Base-by-base conservation (phyloP, 1,140 invertebrate species). In the Bombyx mandarina region DNA sequence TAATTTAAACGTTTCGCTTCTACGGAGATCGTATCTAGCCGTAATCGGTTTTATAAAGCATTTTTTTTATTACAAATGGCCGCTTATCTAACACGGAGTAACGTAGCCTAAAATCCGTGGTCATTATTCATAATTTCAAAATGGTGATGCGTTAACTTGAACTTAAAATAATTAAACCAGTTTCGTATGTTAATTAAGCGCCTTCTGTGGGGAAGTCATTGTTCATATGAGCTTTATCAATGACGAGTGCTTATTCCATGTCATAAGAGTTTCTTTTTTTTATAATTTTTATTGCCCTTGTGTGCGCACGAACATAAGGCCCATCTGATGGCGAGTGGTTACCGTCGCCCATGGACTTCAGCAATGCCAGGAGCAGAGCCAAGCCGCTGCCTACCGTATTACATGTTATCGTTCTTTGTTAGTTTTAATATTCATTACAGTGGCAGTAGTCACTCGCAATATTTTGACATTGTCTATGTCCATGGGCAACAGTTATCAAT, bases 21-120 rank as follows among this genome's bases (percentile, higher is more conserved):
- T 22, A 43, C 18, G 54, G 35, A 56, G 10, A 49, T 35, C 26
- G 26, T 10, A 56, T 56, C 26, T 73, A 75, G 73, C 70, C 71
- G 69, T 67, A 65, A 76, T 70, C 61, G 62, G 65, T 73, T 74
- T 62, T 69, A 67, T 69, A 66, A 70, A 67, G 71, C 63, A 62
- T 70, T 70, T 71, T 71, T 60, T 43, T 73, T 63, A 51, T 49
- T 66, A 75, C 65, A 70, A 76, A 75, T 72, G 67, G 66, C 72
- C 62, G 66, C 63, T 75, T 75, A 79, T 76, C 72, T 72, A 70
- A 74, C 78, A 77, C 78, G 67, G 79, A 66, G 74, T 80, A 82
- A 79, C 79, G 77, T 79, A 78, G 72, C 75, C 73, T 82, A 76
- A 84, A 75, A 82, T 77, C 70, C 70, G 69, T 74, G 65, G 75